phyloP scores from a whole-genome alignment of 1,140 invertebrate genomes.

The Tetramorium parvispinum region DNA sequence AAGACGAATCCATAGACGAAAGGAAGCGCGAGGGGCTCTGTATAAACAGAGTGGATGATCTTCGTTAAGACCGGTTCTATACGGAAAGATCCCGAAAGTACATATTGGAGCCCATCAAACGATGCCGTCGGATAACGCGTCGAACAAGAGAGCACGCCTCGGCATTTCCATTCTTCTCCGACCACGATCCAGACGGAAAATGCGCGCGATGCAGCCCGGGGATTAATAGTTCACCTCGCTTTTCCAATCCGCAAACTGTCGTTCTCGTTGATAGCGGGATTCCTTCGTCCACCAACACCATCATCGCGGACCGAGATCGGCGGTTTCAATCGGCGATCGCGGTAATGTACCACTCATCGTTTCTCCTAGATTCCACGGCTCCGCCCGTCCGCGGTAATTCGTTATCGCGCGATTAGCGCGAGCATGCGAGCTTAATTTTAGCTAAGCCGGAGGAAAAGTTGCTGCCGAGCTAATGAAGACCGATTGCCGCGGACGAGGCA shows the following conservation, averaged over 20 bases:
- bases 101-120: slow-evolving; percentile 50
- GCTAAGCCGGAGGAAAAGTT: slow-evolving; percentile 74
- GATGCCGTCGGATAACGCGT: slow-evolving; percentile 21
- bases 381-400: slow-evolving; percentile 60
- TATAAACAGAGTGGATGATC: slow-evolving; percentile 48
- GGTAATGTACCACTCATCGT: slow-evolving; percentile 13
- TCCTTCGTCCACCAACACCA: slow-evolving; percentile 6
- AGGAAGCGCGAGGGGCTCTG: slow-evolving; percentile 6
- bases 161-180: neutral
- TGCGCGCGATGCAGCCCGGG: slow-evolving; percentile 23
- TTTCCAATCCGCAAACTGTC: slow-evolving; percentile 54
- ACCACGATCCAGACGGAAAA: neutral
- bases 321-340: slow-evolving; percentile 29
- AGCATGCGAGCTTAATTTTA: slow-evolving; percentile 72
- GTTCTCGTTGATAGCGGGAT: slow-evolving; percentile 17
- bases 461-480: slow-evolving; percentile 70
- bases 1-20: slow-evolving; percentile 28
- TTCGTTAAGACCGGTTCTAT: slow-evolving; percentile 42
- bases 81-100: slow-evolving; percentile 32
- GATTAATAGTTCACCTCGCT: slow-evolving; percentile 51
- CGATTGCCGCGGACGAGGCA: slow-evolving; percentile 64
- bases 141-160: slow-evolving; percentile 4
- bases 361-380: neutral
- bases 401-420: slow-evolving; percentile 73
- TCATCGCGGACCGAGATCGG: neutral